phyloP scores from a whole-genome alignment of 2,113 vertebrate species.

The Nothocercus nigrocapillus region DNA sequence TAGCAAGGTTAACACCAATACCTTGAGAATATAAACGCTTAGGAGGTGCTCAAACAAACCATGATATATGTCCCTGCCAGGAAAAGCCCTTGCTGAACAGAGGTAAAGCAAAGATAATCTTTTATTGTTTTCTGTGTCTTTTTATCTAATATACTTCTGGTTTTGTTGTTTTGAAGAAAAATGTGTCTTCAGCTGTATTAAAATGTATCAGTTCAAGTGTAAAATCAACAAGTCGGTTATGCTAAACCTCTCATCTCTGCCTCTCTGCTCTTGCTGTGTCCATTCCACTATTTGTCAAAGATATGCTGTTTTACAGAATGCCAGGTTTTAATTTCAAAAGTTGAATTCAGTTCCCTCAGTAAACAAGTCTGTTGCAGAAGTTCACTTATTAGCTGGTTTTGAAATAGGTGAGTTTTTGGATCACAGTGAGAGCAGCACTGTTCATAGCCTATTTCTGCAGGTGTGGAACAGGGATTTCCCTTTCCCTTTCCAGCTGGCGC shows the following conservation, averaged over 20 bases:
- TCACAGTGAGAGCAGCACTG: neutral
- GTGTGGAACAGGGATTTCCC: neutral
- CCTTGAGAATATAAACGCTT: neutral
- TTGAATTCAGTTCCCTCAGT: neutral
- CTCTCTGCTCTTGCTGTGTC: neutral
- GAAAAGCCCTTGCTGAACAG: neutral
- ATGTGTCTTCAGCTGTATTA: neutral
- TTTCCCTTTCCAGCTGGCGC: neutral
- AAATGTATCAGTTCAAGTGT: neutral
- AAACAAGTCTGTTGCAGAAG: neutral
- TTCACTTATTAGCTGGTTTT: neutral
- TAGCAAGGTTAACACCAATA: neutral
- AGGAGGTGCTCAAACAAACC: conserved; percentile 25
- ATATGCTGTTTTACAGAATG: neutral
- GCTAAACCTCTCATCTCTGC: neutral
- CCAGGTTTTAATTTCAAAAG: neutral
- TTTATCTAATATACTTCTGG: neutral
- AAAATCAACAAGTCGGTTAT: neutral
- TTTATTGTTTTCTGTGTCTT: neutral
- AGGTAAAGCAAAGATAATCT: conserved; percentile 21
- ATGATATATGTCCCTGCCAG: conserved; percentile 13
- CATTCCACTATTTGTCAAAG: neutral
- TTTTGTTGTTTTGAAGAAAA: neutral
- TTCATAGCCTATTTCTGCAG: neutral
- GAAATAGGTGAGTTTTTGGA: neutral